phyloP scores from a whole-genome alignment of 2,113 vertebrate genomes.

The Pampusana beccarii region DNA sequence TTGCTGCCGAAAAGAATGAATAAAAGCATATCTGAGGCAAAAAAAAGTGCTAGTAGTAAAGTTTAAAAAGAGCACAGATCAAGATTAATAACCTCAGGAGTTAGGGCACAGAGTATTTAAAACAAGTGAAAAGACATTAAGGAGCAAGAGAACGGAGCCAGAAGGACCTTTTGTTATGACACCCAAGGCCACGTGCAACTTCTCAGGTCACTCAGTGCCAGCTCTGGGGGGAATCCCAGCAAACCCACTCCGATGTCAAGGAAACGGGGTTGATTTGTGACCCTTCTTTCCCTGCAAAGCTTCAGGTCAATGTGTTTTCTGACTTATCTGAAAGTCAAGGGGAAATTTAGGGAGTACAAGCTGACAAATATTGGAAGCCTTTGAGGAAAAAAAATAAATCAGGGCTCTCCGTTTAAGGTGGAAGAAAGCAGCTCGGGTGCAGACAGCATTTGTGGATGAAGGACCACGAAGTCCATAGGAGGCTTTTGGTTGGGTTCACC shows the following conservation, averaged over 20 bases:
- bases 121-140: constrained; percentile 39
- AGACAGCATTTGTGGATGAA: not conserved
- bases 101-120: constrained; percentile 43
- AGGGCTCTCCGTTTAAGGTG: not conserved
- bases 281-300: not conserved
- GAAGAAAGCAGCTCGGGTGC: not conserved
- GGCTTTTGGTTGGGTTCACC: not conserved
- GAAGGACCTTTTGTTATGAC: constrained; percentile 12
- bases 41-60: constrained; percentile 71
- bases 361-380: not conserved
- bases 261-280: not conserved
- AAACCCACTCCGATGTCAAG: not conserved
- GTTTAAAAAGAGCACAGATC: constrained; percentile 70
- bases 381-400: not conserved
- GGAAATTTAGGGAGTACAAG: not conserved
- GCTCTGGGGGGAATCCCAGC: not conserved
- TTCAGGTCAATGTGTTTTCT: not conserved
- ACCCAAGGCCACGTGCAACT: not conserved
- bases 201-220: not conserved
- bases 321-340: not conserved
- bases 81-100: constrained; percentile 63
- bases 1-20: constrained; percentile 69
- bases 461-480: not conserved
- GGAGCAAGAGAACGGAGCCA: not conserved
- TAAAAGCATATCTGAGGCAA: constrained; percentile 65